Base-by-base conservation (phyloP, 2,888 invertebrate species). In the Zaprionus obscuricornis region DNA sequence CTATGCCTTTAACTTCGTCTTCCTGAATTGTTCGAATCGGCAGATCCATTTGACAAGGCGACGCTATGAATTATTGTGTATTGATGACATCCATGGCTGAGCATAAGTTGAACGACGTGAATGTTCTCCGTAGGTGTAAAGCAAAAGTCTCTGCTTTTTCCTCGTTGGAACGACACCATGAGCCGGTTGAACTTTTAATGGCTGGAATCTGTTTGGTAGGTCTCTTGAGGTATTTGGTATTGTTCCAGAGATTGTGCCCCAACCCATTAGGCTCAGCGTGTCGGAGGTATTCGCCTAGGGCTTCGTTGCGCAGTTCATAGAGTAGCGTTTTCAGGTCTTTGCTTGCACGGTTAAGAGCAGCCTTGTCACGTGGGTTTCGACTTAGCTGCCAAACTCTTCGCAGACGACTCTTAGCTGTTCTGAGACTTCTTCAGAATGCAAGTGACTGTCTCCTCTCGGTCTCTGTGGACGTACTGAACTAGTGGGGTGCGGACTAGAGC, bases 301-400 rank as follows among this genome's bases (percentile, higher is more conserved):
- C n/a, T 29, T 29, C 29, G 10, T 29, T 29, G 29, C 29, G 29
- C 29, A 29, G 29, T 29, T 29, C 29, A 8, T 29, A 8, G 10
- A 29, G 3, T 3, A 29, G 29, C 3, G 29, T 29, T 29, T 29
- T 29, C 29, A 29, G 10, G n/a, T n/a, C n/a, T n/a, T n/a, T n/a
- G n/a, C n/a, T n/a, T n/a, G n/a, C n/a, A n/a, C n/a, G n/a, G n/a
- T n/a, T 10, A 8, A 3, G n/a, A 10, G 7, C 10, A 29, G 10
- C 7, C 33, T 11, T 22, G 4, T 22, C 7, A 22, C 13, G 13
- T n/a, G 2, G n/a, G 11, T 33, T 33, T n/a, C 33, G 33, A 11
- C 33, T n/a, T 11, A 33, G n/a, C 33, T 33, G 33, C 33, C 33
- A 33, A 33, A 33, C 33, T 33, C 33, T 33, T 13, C 11, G 33